Percentiles rank a stretch among this genome's conserved stretches.
Evolutionary conservation across 2,888 invertebrate genomes (phyloP).

Genomic region (Aquatica leii): DNA sequence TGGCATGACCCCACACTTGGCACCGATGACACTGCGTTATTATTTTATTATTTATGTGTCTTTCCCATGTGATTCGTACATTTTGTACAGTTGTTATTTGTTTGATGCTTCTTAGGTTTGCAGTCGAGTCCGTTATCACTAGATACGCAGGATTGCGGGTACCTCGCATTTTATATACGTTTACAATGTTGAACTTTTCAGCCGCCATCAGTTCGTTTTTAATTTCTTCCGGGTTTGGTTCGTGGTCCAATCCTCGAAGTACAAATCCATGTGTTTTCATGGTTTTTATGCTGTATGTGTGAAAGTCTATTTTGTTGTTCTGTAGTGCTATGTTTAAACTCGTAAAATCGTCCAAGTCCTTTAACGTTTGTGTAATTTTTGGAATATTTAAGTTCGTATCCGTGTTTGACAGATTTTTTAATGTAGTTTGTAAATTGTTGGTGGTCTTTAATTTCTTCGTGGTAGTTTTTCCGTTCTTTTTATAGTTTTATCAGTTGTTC

Average conservation of each 20-base stretch:
- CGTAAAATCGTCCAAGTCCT: no score
- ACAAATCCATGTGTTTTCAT: constrained; percentile 6
- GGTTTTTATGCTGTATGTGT: neutral
- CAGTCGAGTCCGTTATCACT: neutral
- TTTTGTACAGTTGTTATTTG: constrained; percentile 13
- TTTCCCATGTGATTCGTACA: constrained; percentile 38
- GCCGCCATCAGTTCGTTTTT: neutral
- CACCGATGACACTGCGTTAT: constrained; percentile 46
- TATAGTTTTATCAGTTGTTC: no score
- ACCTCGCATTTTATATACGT: neutral
- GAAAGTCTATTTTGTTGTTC: neutral
- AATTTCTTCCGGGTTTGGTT: neutral
- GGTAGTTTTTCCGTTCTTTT: no score
- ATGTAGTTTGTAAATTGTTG: no score
- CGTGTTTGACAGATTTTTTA: no score
- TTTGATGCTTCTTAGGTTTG: neutral
- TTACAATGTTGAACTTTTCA: neutral
- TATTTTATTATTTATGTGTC: constrained; percentile 40
- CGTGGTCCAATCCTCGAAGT: constrained; percentile 1
- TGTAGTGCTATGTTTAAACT: no score
- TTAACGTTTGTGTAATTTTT: no score
- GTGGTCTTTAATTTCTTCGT: no score
- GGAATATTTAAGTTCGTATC: no score
- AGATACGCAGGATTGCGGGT: constrained; percentile 24
- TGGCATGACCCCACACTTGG: constrained; percentile 47